Percentiles rank a stretch among this genome's conserved stretches.
Conservation (phyloP, 2,888 invertebrate genomes). For the Trachelus tabidus region DNA sequence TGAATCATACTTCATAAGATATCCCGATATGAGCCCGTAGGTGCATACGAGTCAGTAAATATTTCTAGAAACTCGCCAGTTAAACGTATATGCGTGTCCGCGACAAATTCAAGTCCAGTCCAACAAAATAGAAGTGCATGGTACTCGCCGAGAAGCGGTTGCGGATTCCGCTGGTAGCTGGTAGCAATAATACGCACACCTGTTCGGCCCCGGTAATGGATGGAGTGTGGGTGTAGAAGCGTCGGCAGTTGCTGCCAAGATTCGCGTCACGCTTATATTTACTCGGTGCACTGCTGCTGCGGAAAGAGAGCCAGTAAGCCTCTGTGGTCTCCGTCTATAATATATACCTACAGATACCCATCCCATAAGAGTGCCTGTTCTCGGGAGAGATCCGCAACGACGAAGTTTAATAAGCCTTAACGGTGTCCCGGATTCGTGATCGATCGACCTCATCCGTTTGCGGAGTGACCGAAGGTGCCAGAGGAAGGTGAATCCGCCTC, state of each 20-base stretch:
- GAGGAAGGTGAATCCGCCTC: background rate
- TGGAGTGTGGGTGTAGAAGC: constrained; percentile 53
- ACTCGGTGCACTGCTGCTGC: constrained; percentile 28
- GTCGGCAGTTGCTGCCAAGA: constrained; percentile 52
- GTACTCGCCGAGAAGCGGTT: background rate
- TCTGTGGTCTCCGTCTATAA: background rate
- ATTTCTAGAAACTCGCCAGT: background rate
- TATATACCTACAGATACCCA: background rate
- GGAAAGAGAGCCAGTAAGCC: background rate
- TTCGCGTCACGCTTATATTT: constrained; percentile 58
- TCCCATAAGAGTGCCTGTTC: background rate
- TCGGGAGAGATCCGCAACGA: background rate
- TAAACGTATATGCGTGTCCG: background rate
- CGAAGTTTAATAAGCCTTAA: background rate
- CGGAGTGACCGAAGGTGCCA: background rate
- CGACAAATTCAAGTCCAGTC: background rate
- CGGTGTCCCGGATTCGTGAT: background rate
- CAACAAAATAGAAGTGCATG: background rate
- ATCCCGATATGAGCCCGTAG: background rate
- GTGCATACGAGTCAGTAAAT: background rate
- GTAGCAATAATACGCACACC: constrained; percentile 55
- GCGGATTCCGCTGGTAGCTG: constrained; percentile 30
- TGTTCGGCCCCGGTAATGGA: constrained; percentile 55
- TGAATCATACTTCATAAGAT: background rate
- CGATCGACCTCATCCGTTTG: background rate